Conservation (phyloP, 2,113 vertebrate genomes). For the Corynorhinus townsendii region DNA sequence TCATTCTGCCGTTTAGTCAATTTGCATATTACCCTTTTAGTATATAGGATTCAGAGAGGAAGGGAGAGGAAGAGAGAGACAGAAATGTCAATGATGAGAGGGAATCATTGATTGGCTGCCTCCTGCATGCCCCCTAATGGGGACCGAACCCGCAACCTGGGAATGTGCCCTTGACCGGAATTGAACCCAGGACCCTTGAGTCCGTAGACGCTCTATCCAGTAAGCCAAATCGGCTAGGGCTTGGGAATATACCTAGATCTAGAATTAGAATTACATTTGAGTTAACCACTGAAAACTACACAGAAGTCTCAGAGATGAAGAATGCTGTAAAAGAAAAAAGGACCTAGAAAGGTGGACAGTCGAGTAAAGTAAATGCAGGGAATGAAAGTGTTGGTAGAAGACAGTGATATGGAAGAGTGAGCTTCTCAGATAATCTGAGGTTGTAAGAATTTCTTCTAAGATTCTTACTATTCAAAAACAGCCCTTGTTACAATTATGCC, state of each 20-base stretch:
- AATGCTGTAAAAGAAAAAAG: slow-evolving; percentile 12
- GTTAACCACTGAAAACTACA: background rate
- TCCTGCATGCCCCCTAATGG: too few relatives aligned
- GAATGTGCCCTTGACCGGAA: too few relatives aligned
- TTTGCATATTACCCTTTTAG: too few relatives aligned
- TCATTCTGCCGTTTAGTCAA: too few relatives aligned
- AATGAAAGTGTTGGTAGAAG: background rate
- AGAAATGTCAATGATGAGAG: too few relatives aligned
- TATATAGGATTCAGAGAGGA: too few relatives aligned
- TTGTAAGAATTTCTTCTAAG: background rate
- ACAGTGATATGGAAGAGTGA: background rate
- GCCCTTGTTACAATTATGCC: background rate
- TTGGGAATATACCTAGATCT: background rate
- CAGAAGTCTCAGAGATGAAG: background rate
- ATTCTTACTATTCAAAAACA: background rate
- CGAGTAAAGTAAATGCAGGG: background rate
- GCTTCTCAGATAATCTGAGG: background rate
- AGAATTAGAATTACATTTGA: background rate
- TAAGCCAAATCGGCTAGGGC: too few relatives aligned
- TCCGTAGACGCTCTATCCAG: too few relatives aligned
- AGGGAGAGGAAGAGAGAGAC: too few relatives aligned
- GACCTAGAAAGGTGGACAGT: background rate
- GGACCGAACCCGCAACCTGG: too few relatives aligned
- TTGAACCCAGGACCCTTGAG: too few relatives aligned
- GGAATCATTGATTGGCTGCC: too few relatives aligned